A percentile compares a stretch with the other conserved stretches of the same genome.
phyloP scores from a whole-genome alignment of 2,113 vertebrate genomes.

The Patagioenas fasciata region DNA sequence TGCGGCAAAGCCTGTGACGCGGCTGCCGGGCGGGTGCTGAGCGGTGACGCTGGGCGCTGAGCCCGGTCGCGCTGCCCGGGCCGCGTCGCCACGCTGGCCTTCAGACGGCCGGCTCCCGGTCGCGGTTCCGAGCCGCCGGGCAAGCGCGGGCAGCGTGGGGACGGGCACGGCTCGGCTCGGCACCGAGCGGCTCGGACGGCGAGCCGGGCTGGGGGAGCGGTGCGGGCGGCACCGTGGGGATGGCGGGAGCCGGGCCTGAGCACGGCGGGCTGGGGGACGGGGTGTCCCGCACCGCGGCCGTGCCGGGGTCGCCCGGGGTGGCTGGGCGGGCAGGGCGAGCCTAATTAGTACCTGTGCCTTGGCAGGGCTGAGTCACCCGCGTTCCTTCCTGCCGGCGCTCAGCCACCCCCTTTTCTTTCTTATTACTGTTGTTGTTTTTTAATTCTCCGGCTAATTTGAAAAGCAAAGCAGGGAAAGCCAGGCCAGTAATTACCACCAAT shows the following conservation, averaged over 20 bases:
- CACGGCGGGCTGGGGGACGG: rapidly evolving
- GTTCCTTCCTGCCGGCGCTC: neutral
- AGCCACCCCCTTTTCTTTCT: neutral
- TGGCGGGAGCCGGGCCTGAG: rapidly evolving
- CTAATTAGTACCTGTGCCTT: neutral
- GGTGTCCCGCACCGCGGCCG: rapidly evolving
- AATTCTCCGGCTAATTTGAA: slow-evolving; percentile 14
- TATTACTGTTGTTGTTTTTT: neutral
- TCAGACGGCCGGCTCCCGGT: neutral
- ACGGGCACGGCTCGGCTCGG: rapidly evolving
- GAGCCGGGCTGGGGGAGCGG: rapidly evolving
- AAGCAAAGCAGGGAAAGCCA: slow-evolving; percentile 19
- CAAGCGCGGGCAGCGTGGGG: neutral
- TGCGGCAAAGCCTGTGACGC: neutral
- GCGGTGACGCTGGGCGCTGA: neutral
- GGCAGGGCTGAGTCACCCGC: slow-evolving; percentile 20
- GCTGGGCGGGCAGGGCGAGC: neutral
- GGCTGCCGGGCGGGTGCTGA: neutral
- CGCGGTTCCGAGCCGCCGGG: neutral
- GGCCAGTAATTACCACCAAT: neutral
- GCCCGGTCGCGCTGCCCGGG: neutral
- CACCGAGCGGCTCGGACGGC: rapidly evolving
- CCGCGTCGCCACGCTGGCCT: neutral
- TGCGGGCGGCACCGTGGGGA: rapidly evolving
- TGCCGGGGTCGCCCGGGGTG: neutral